A percentile compares a stretch with the other conserved stretches of the same genome.
Evolutionary conservation across 2,888 invertebrate species (phyloP).

Genomic region (Microplitis deprimator): DNA sequence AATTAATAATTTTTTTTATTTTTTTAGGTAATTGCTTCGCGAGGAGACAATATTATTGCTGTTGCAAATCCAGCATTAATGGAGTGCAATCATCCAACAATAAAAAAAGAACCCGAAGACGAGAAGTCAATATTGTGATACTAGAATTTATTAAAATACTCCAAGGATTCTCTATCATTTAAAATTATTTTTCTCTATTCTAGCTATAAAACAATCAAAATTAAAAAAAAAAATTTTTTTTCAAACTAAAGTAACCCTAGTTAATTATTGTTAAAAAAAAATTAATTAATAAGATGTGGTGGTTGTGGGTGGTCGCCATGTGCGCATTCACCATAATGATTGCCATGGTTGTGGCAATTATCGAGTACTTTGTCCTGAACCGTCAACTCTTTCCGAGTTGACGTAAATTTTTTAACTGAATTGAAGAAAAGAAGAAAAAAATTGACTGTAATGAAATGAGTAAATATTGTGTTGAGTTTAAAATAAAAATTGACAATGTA

Average conservation of each 20-base stretch:
- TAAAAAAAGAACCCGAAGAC: slow-evolving; percentile 68
- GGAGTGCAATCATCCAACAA: slow-evolving; percentile 68
- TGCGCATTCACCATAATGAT: not conserved
- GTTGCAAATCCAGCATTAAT: slow-evolving; percentile 88
- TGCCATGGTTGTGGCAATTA: not conserved
- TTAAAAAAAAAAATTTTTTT: not conserved
- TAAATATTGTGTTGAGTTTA: slow-evolving; percentile 19
- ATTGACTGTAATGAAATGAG: slow-evolving; percentile 20
- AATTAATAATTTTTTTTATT: not conserved
- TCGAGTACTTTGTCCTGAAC: not conserved
- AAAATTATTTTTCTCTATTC: slow-evolving; percentile 42
- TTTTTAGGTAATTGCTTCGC: slow-evolving; percentile 83
- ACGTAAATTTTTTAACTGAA: not conserved
- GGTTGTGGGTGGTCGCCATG: not conserved
- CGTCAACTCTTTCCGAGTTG: not conserved
- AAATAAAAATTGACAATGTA: slow-evolving; percentile 16
- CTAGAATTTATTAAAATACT: slow-evolving; percentile 33
- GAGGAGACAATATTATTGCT: slow-evolving; percentile 90
- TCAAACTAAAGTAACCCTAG: slow-evolving; percentile 12
- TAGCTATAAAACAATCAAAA: not conserved
- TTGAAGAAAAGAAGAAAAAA: not conserved
- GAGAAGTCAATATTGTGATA: slow-evolving; percentile 68
- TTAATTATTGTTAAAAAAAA: no score
- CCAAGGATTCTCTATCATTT: slow-evolving; percentile 16
- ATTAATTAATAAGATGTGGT: not conserved